phyloP scores from a whole-genome alignment of 2,797 vertebrate genomes.

The Channa striata region DNA sequence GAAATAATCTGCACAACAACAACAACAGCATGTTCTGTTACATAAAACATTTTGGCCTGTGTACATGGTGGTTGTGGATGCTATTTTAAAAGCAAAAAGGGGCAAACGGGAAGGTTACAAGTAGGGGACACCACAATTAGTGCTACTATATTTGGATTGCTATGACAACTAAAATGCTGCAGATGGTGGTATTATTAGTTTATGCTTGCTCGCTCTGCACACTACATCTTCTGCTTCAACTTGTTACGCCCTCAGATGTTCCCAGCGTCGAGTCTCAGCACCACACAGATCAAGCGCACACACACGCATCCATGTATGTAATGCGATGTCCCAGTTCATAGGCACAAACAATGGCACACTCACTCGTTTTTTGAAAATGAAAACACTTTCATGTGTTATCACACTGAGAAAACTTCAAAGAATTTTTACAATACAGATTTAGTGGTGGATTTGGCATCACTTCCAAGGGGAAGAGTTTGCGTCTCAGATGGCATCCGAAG shows the following conservation, averaged over 20 bases:
- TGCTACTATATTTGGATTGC: constrained; percentile 61
- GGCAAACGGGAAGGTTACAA: constrained; percentile 47
- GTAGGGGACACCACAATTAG: constrained; percentile 41
- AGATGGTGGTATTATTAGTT: constrained; percentile 70
- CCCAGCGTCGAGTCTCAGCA: constrained; percentile 33
- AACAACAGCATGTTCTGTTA: constrained; percentile 26
- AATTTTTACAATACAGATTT: constrained; percentile 25
- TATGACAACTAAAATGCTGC: constrained; percentile 72
- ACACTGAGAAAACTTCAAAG: constrained; percentile 38
- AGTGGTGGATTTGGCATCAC: constrained; percentile 29
- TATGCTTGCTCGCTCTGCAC: constrained; percentile 46
- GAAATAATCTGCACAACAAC: constrained; percentile 36
- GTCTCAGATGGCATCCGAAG: constrained; percentile 23
- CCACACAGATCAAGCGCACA: constrained; percentile 39
- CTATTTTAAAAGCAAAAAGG: constrained; percentile 18
- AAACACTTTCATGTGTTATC: constrained; percentile 5
- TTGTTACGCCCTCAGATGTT: constrained; percentile 71
- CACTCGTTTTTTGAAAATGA: constrained; percentile 6
- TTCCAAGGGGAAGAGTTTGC: constrained; percentile 39
- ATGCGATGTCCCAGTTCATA: constrained; percentile 29
- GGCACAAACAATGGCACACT: constrained; percentile 40
- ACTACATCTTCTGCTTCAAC: constrained; percentile 60
- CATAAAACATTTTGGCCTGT: constrained; percentile 24
- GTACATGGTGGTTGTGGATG: not conserved
- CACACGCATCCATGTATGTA: constrained; percentile 40